Base-by-base conservation (phyloP, 2,797 vertebrate species). In the Poecilia velifera region DNA sequence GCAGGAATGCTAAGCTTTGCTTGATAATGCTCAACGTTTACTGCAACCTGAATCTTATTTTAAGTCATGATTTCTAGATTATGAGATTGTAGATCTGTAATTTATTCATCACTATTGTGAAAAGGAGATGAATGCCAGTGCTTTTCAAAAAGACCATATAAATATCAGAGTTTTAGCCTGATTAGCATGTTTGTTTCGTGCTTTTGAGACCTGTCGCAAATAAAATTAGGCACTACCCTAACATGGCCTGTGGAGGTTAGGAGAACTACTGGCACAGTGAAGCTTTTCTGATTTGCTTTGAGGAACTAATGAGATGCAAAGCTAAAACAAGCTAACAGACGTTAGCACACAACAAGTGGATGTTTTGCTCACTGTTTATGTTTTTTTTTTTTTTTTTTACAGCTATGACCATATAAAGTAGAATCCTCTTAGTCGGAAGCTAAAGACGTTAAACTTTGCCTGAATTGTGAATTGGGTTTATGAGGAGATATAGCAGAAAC, bases 21-120 rank as follows among this genome's bases (percentile, higher is more conserved):
- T 3, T 12, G 53, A 74, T 79, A 78, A 74, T 41, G 76, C 45
- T 41, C 70, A 20, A 16, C 28, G 12, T 73, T 76, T 76, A 76
- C 72, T 74, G 34, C 71, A 79, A 59, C 34, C 22, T 45, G 12
- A 31, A 14, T 66, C 28, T 68, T 46, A 49, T 43, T 85, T 45
- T 72, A 8, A 70, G 73, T 36, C 41, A 73, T 1, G 6, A 10
- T 68, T 66, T 66, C 70, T 1, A 53, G 59, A 20, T 78, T 49
- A 41, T n/a, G 41, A 49, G 4, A 45, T 6, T 57, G 6, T 43
- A 64, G 3, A 18, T 34, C 31, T 59, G 18, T 49, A 20, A 43
- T 13, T 31, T 12, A 55, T 34, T 70, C n/a, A 62, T 31, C 47
- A 18, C n/a, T 20, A 20, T 41, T 39, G 62, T 12, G 14, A 36